These are phyloP conservation scores for Rhabdomys pumilio DNA, from an alignment of 2,797 vertebrate genomes.

Conservation along the genomic window DNA sequence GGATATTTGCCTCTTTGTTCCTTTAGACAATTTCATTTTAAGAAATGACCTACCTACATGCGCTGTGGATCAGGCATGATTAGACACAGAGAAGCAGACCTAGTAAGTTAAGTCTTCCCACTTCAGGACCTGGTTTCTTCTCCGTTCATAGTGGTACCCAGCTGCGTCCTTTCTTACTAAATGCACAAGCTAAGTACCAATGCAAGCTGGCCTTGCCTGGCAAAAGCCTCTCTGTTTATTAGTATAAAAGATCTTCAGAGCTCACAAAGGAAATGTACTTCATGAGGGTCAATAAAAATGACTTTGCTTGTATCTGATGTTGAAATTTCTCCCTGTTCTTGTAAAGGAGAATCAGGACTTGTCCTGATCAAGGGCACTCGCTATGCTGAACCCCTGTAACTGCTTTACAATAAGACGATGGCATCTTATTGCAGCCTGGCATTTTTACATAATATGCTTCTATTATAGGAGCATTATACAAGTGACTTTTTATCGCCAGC, in stretches of 20 bases:
- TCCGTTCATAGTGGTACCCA: not conserved
- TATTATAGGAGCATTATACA: not conserved
- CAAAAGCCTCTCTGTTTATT: constrained; percentile 62
- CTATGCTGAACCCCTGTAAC: constrained; percentile 53
- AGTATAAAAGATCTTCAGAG: constrained; percentile 75
- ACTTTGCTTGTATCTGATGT: constrained; percentile 24
- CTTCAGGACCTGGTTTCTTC: not conserved
- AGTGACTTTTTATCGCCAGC: not conserved
- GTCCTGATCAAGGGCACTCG: not conserved
- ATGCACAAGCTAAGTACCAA: not conserved
- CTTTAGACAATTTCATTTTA: constrained; percentile 62
- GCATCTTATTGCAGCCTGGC: not conserved
- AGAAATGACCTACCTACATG: not conserved
- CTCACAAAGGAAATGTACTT: constrained; percentile 84
- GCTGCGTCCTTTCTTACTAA: not conserved
- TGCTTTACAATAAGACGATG: constrained; percentile 38
- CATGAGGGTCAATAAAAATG: constrained; percentile 69
- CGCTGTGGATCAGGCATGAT: not conserved
- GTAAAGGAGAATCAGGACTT: not conserved
- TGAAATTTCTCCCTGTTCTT: constrained; percentile 48
- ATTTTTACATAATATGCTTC: not conserved
- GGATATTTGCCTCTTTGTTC: constrained; percentile 8
- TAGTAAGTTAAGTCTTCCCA: not conserved
- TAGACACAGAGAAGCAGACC: constrained; percentile 43
- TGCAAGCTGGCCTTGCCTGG: constrained; percentile 69